Conservation (phyloP, 2,113 vertebrate species). For the Hucho hucho region DNA sequence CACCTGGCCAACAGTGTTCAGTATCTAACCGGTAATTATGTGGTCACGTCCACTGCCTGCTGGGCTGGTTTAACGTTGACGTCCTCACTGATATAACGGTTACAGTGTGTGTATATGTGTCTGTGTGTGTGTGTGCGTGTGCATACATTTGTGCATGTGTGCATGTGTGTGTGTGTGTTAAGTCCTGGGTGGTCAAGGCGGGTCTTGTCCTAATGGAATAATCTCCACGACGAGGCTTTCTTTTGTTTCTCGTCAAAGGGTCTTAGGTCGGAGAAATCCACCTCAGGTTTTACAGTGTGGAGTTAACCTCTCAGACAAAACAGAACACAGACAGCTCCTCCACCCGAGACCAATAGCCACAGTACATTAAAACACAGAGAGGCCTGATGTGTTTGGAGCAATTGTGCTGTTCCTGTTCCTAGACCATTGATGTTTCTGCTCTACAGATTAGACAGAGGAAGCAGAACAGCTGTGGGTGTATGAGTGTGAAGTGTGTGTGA, state of each 20-base stretch:
- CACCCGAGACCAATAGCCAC: constrained; percentile 34
- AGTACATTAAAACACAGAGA: constrained; percentile 26
- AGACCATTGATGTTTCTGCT: constrained; percentile 42
- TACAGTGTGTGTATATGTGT: not conserved
- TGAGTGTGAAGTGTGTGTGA: not conserved
- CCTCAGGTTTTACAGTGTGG: constrained; percentile 56
- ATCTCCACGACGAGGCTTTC: constrained; percentile 51
- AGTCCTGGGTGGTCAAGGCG: constrained; percentile 64
- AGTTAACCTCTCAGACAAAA: constrained; percentile 37
- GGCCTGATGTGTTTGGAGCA: constrained; percentile 19
- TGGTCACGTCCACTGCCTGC: too few species aligned
- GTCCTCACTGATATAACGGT: not conserved
- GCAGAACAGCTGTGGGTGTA: constrained; percentile 15
- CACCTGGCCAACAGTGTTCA: too few species aligned
- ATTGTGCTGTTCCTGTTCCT: constrained; percentile 18
- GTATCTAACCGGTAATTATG: too few species aligned
- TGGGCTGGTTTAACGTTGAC: too few species aligned
- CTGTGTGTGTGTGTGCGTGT: constrained; percentile 13
- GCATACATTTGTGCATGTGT: constrained; percentile 12
- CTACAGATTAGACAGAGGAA: constrained; percentile 12
- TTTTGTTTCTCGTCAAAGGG: constrained; percentile 70
- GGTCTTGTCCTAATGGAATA: constrained; percentile 47
- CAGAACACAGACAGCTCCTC: constrained; percentile 7
- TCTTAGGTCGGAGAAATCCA: constrained; percentile 55
- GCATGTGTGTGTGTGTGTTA: not conserved